These are phyloP conservation scores for Hippocampus zosterae DNA, from an alignment of 2,113 vertebrate genomes.

Conservation along the genomic window DNA sequence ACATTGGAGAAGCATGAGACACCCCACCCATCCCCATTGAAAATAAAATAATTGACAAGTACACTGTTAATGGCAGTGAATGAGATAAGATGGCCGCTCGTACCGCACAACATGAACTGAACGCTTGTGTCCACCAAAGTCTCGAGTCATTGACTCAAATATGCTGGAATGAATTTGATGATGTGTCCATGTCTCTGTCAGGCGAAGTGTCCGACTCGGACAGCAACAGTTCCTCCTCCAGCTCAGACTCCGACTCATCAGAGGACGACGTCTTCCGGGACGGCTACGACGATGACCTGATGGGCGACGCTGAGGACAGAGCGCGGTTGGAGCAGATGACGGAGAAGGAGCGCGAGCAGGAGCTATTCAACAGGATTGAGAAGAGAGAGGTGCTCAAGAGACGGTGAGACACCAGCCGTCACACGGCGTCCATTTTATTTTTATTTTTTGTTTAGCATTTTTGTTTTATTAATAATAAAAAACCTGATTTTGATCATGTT, in stretches of 20 bases:
- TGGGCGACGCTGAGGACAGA: constrained; percentile 96
- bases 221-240: constrained; percentile 95
- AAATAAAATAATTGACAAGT: too few relatives aligned
- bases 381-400: constrained; percentile 97
- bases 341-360: constrained; percentile 95
- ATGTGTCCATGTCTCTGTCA: constrained; percentile 42
- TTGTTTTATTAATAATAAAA: too few relatives aligned
- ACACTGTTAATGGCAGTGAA: too few relatives aligned
- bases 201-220: constrained; percentile 97
- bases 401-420: constrained; percentile 72
- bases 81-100: too few relatives aligned
- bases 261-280: constrained; percentile 97
- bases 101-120: too few relatives aligned
- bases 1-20: too few relatives aligned
- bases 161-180: background rate
- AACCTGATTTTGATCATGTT: too few relatives aligned
- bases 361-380: constrained; percentile 96
- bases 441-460: too few relatives aligned
- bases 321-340: constrained; percentile 98
- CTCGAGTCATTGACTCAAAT: background rate
- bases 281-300: constrained; percentile 94
- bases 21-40: too few relatives aligned
- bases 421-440: too few relatives aligned
- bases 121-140: too few relatives aligned
- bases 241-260: constrained; percentile 93